Evolutionary conservation across 2,113 vertebrate species (phyloP).

Genomic region (Echinops telfairi): DNA sequence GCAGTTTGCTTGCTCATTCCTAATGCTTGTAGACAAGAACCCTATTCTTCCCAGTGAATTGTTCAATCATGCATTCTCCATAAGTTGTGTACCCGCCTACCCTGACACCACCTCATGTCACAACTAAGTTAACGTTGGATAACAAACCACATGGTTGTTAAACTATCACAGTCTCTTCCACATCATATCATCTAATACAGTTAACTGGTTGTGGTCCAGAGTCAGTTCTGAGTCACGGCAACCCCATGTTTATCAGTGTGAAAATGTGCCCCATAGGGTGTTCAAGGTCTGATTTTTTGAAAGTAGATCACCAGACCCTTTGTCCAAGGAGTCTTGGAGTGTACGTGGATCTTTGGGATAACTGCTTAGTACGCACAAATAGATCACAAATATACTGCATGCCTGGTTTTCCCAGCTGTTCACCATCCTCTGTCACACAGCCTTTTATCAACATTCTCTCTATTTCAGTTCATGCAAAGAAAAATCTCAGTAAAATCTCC

Average conservation of each 20-base stretch:
- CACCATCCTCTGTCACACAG: neutral
- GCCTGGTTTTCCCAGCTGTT: neutral
- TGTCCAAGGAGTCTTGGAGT: neutral
- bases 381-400: neutral
- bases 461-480: neutral
- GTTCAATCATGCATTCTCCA: neutral
- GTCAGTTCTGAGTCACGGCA: neutral
- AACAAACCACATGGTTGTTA: neutral
- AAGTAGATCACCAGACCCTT: neutral
- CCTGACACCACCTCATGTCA: neutral
- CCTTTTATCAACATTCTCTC: neutral
- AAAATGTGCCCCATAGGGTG: neutral
- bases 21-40: too few relatives aligned
- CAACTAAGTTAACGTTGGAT: neutral
- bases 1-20: too few relatives aligned
- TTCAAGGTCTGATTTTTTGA: neutral
- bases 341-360: neutral
- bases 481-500: neutral
- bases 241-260: neutral
- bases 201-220: neutral
- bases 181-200: rapidly evolving
- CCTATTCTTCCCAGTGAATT: too few relatives aligned
- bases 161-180: neutral
- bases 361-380: neutral
- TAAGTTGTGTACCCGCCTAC: neutral